A percentile compares a stretch with the other conserved stretches of the same genome.
Evolutionary conservation across 2,113 vertebrate genomes (phyloP).

Genomic region (Myocastor coypus): DNA sequence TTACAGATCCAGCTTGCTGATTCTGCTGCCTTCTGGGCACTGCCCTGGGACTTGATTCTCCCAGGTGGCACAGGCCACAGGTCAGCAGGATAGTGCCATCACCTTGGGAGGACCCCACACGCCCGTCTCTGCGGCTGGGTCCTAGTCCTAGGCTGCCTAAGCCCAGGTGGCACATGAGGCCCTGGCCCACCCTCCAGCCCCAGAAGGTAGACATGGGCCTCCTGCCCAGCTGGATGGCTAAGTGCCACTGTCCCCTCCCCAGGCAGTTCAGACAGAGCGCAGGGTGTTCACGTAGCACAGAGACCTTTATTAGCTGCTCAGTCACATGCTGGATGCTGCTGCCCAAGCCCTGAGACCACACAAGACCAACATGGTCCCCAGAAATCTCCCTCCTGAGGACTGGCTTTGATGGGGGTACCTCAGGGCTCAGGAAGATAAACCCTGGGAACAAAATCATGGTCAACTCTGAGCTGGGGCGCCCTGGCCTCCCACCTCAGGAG

Average conservation of each 20-base stretch:
- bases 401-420: rapidly evolving
- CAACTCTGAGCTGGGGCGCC: rapidly evolving
- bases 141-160: neutral
- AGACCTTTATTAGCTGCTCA: neutral
- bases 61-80: too few species aligned
- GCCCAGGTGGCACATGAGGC: neutral
- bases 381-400: neutral
- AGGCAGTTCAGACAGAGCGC: neutral
- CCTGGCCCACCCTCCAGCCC: neutral
- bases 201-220: neutral
- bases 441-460: rapidly evolving
- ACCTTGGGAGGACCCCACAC: too few species aligned
- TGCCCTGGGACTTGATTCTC: neutral
- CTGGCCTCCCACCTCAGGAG: neutral
- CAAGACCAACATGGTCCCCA: rapidly evolving
- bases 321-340: neutral
- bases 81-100: too few species aligned
- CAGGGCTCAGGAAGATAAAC: too few species aligned
- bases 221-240: neutral
- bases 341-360: neutral
- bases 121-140: neutral
- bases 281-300: rapidly evolving
- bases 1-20: neutral
- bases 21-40: neutral
- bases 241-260: neutral